A percentile compares a stretch with the other conserved stretches of the same genome.
Evolutionary conservation across 92 coral and sea anemone species (phyloP).

Genomic region (Anthopleura xanthogrammica): DNA sequence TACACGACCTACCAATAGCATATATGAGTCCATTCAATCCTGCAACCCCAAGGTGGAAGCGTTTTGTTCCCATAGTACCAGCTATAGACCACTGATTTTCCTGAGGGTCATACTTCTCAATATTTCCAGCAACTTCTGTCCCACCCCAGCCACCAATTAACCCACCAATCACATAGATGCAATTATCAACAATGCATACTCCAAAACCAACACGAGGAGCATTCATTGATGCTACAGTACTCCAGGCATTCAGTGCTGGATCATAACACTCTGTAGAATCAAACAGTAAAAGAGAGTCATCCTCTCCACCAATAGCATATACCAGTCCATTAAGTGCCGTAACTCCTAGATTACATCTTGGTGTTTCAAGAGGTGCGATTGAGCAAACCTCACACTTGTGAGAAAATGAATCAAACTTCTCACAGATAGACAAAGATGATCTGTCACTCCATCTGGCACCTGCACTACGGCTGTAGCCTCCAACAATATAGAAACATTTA

Average conservation of each 20-base stretch:
- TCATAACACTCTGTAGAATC: constrained; percentile 89
- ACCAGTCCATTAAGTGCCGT: constrained; percentile 70
- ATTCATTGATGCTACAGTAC: constrained; percentile 69
- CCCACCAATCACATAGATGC: constrained; percentile 93
- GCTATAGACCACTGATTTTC: constrained; percentile 80
- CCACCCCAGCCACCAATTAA: constrained; percentile 99
- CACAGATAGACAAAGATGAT: constrained; percentile 71
- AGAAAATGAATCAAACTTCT: constrained; percentile 75
- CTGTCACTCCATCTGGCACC: constrained; percentile 90
- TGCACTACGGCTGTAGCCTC: constrained; percentile 76
- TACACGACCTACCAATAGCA: constrained; percentile 64
- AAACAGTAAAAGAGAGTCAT: constrained; percentile 84
- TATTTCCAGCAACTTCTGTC: constrained; percentile 78
- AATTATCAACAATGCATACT: constrained; percentile 81
- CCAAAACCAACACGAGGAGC: constrained; percentile 91
- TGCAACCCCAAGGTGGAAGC: constrained; percentile 85
- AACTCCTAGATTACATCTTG: constrained; percentile 86
- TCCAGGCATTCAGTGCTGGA: constrained; percentile 79
- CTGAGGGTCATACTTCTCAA: constrained; percentile 84
- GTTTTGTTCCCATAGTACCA: constrained; percentile 76
- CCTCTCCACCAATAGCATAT: constrained; percentile 95
- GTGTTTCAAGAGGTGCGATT: constrained; percentile 61
- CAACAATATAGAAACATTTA: constrained; percentile 80
- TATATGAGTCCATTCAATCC: constrained; percentile 83
- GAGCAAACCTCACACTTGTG: constrained; percentile 61